Evolutionary conservation across 1,140 invertebrate species (phyloP).

Genomic region (Zaprionus nigranus): DNA sequence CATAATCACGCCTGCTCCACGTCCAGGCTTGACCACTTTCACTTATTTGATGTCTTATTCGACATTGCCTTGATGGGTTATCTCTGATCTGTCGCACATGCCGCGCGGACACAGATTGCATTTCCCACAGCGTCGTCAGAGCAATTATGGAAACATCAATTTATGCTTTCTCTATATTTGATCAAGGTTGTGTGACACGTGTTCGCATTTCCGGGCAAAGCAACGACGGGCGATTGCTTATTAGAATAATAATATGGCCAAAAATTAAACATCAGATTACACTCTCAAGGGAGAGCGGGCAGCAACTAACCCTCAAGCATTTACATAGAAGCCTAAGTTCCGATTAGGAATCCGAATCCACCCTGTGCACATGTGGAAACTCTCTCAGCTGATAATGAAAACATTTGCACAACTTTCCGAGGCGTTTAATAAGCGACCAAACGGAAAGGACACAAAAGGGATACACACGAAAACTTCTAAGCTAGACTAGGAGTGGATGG

Average conservation of each 20-base stretch:
- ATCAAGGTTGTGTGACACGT: conserved; percentile 53
- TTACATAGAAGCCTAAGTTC: conserved; percentile 28
- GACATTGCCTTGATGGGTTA: background rate
- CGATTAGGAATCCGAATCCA: conserved; percentile 59
- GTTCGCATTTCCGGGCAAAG: conserved; percentile 61
- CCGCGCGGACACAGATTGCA: conserved; percentile 16
- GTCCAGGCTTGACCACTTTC: conserved; percentile 18
- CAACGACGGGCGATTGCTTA: conserved; percentile 60
- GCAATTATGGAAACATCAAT: conserved; percentile 13
- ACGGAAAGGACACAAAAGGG: conserved; percentile 26
- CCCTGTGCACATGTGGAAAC: conserved; percentile 52
- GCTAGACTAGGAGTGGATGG: conserved; percentile 6
- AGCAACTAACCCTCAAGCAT: conserved; percentile 50
- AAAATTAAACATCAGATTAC: conserved; percentile 53
- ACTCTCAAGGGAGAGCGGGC: conserved; percentile 40
- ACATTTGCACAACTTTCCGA: conserved; percentile 46
- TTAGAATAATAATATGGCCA: conserved; percentile 74
- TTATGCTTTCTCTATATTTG: conserved; percentile 28
- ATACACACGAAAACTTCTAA: conserved; percentile 1
- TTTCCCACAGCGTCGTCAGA: background rate
- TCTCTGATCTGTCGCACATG: conserved; percentile 21
- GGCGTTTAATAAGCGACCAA: conserved; percentile 37
- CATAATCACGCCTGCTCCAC: conserved; percentile 24
- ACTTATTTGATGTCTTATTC: conserved; percentile 19
- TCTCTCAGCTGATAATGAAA: conserved; percentile 60